Percentiles rank a stretch among this genome's conserved stretches.
These are phyloP conservation scores for Ctenopoma kingsleyae DNA, from an alignment of 2,797 vertebrate species.

Conservation along the genomic window DNA sequence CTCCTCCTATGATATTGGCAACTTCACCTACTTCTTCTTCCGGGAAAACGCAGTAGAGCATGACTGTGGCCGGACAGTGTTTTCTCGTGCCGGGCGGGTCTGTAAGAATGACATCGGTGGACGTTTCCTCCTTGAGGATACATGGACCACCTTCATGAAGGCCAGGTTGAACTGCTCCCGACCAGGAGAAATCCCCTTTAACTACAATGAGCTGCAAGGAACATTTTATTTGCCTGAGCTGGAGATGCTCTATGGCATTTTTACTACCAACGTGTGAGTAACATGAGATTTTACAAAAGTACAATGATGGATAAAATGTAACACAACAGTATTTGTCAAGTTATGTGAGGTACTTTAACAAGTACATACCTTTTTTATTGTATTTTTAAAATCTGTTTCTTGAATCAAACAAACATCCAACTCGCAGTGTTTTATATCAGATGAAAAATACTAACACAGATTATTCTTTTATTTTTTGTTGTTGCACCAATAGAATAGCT, in stretches of 20 bases:
- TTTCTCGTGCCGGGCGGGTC: slow-evolving; percentile 93
- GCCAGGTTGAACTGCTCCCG: slow-evolving; percentile 95
- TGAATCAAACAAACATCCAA: slow-evolving; percentile 6
- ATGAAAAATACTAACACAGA: slow-evolving; percentile 12
- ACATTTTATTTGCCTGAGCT: slow-evolving; percentile 96
- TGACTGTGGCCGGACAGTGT: slow-evolving; percentile 94
- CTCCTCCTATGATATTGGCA: slow-evolving; percentile 95
- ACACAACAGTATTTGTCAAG: neutral
- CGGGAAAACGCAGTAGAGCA: slow-evolving; percentile 97
- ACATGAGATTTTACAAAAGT: neutral
- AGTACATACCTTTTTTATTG: neutral
- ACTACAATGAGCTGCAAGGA: slow-evolving; percentile 95
- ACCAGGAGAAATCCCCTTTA: slow-evolving; percentile 95
- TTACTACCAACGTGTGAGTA: slow-evolving; percentile 97
- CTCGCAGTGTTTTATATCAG: slow-evolving; percentile 5
- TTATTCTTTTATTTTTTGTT: slow-evolving; percentile 20
- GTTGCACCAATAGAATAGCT: slow-evolving; percentile 3
- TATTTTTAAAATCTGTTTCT: neutral
- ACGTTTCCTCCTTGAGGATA: slow-evolving; percentile 95
- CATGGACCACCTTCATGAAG: slow-evolving; percentile 99
- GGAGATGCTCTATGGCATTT: slow-evolving; percentile 96
- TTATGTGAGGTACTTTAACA: slow-evolving; percentile 2
- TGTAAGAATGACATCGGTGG: slow-evolving; percentile 98
- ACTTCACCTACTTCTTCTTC: slow-evolving; percentile 98
- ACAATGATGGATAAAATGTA: neutral